Evolutionary conservation across 2,113 vertebrate species (phyloP).

Genomic region (Ailurus styani): DNA sequence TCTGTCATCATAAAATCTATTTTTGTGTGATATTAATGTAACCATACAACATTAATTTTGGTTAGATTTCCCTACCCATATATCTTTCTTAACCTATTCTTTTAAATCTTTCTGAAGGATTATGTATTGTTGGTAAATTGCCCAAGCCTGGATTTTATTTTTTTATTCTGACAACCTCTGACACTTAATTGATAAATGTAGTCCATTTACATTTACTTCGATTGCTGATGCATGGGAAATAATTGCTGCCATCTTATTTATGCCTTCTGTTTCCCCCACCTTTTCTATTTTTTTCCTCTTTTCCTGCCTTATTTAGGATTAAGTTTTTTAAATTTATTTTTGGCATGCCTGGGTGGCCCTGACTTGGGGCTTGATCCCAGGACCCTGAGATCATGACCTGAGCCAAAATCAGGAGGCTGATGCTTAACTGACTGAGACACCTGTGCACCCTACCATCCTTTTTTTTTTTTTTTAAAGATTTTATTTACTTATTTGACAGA

Average conservation of each 20-base stretch:
- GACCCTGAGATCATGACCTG: background rate
- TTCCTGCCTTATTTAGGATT: background rate
- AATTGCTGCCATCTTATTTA: conserved; percentile 5
- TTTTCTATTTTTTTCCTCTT: background rate
- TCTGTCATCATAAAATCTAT: background rate
- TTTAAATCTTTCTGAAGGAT: background rate
- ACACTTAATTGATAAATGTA: background rate
- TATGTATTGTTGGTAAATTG: background rate
- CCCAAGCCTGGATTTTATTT: background rate
- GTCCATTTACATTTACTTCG: background rate
- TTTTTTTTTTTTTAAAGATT: no score
- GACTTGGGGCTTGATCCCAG: background rate
- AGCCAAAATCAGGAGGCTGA: background rate
- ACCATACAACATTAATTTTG: conserved; percentile 1
- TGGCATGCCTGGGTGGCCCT: background rate
- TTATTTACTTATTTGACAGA: no score
- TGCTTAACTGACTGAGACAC: background rate
- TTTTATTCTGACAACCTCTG: background rate
- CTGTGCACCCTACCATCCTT: no score
- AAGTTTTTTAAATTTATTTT: background rate
- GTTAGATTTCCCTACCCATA: background rate
- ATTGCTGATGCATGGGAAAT: background rate
- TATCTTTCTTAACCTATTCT: background rate
- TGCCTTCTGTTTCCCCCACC: background rate
- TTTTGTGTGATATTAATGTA: background rate